Evolutionary conservation across 2,113 vertebrate genomes (phyloP), one percentile per base, ranked within the genome.

Genomic region (Prionailurus bengalensis): DNA sequence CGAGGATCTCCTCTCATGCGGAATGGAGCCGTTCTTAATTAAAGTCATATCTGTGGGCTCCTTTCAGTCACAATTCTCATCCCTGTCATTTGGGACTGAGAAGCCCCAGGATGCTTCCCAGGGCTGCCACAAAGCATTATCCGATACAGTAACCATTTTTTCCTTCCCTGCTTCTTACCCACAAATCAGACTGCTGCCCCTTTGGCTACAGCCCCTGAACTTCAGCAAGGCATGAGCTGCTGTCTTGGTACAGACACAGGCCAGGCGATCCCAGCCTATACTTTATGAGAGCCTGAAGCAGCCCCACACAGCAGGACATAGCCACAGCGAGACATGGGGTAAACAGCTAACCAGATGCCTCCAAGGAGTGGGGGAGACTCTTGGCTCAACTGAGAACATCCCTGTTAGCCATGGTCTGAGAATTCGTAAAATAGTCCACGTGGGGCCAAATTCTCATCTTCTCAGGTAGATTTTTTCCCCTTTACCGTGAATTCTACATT

Each of bases 101-200:
- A 96, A 87, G 95, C 95, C 94, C 91, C 97, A 84, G 93, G 97
- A 96, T 96, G 94, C 90, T 87, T 97, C 94, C n/a, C 4, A 83
- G 96, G 89, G 66, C 92, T 99, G 98, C 98, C 97, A 94, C 97
- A 97, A 79, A 95, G 58, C 12, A 91, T 98, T 98, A 98, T 94
- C 80, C 39, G 42, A 97, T 96, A 97, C 74, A 97, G 95, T 97
- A 97, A 80, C 93, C 95, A 84, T 98, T 98, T 97, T 93, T 33
- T 92, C 84, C 58, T 91, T 68, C 68, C 91, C 39, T 53, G 4
- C 93, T 96, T 97, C 93, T 97, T 92, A 92, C 42, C 73, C 63
- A 21, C 79, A 80, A 97, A 70, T 95, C 96, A 89, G 73, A 61
- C 17, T 39, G 89, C 94, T 97, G 65, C 66, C 63, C 85, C 76